A percentile compares a stretch with the other conserved stretches of the same genome.
Evolutionary conservation across 2,888 invertebrate species (phyloP).

Genomic region (Norana najaformis): DNA sequence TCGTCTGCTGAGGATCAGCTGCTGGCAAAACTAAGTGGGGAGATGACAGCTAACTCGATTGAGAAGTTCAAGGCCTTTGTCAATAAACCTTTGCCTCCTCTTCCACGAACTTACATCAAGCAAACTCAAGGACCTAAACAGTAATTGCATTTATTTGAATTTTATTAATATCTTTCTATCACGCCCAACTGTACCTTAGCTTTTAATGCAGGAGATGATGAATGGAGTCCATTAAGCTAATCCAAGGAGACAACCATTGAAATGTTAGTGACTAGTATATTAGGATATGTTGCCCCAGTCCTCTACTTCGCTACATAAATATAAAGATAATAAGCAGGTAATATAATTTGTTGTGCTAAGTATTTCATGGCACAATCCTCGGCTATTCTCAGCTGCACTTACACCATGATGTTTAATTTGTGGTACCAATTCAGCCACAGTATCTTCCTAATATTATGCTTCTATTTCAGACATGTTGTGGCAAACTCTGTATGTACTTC

Average conservation of each 20-base stretch:
- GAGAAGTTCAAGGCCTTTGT: neutral
- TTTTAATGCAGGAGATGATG: too few species aligned
- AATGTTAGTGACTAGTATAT: neutral
- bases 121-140: neutral
- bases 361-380: neutral
- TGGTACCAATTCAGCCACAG: neutral
- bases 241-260: too few species aligned
- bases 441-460: neutral
- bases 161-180: neutral
- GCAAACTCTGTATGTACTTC: neutral
- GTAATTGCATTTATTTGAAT: neutral
- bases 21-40: neutral
- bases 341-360: too few species aligned
- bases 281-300: too few species aligned
- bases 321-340: too few species aligned
- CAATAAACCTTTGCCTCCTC: constrained; percentile 19
- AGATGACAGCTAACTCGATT: neutral
- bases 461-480: neutral
- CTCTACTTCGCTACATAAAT: too few species aligned
- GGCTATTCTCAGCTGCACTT: too few species aligned
- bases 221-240: too few species aligned
- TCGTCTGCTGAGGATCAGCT: neutral
- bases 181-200: neutral
- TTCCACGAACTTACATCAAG: constrained; percentile 21
- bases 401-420: neutral